These are phyloP conservation scores for Willisornis vidua DNA, from an alignment of 2,113 vertebrate genomes.

Conservation along the genomic window DNA sequence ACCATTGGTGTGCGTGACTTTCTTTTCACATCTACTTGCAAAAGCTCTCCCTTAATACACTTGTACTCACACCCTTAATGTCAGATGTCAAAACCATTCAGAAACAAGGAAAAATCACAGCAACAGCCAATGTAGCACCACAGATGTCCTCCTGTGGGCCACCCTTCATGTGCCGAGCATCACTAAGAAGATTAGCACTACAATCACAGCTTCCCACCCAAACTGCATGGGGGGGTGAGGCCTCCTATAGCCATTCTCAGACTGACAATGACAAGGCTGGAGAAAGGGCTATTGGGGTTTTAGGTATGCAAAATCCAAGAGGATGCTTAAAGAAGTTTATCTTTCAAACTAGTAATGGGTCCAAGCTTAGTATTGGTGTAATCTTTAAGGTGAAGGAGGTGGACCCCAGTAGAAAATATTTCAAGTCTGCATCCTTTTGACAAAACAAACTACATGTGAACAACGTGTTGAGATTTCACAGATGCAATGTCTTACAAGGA, in stretches of 20 bases:
- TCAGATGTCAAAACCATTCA: conserved; percentile 51
- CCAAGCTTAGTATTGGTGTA: neutral
- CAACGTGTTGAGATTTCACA: neutral
- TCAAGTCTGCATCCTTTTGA: neutral
- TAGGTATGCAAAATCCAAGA: neutral
- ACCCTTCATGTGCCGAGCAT: neutral
- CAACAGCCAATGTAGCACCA: conserved; percentile 26
- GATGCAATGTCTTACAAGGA: neutral
- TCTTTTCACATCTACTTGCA: conserved; percentile 43
- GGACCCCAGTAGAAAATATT: neutral
- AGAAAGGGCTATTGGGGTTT: neutral
- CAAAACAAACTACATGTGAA: neutral
- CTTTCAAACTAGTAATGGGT: neutral
- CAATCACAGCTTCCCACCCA: conserved; percentile 10
- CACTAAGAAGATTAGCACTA: conserved; percentile 61
- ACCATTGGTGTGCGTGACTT: conserved; percentile 48
- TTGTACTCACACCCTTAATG: conserved; percentile 28
- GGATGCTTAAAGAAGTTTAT: neutral
- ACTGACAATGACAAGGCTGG: conserved; percentile 12
- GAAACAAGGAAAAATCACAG: conserved; percentile 39
- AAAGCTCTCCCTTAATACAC: conserved; percentile 52
- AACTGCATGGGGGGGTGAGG: neutral
- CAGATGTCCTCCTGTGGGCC: neutral
- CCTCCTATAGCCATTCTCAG: neutral
- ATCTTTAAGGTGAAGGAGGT: neutral